Percentiles rank a stretch among this genome's conserved stretches.
These are phyloP conservation scores for Ferrisia virgata DNA, from an alignment of 2,888 invertebrate genomes.

Conservation along the genomic window DNA sequence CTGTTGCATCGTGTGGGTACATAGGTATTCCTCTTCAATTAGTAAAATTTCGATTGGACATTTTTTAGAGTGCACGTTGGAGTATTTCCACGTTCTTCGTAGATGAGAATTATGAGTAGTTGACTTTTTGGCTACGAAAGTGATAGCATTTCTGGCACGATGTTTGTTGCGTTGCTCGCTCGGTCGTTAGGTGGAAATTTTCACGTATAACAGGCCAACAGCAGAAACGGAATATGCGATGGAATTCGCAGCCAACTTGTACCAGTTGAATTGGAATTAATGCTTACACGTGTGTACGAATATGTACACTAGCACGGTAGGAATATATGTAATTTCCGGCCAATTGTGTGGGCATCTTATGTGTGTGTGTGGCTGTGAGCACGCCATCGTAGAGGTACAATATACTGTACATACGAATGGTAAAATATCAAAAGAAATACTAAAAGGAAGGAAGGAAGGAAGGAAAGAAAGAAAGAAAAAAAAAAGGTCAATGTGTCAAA, in stretches of 20 bases:
- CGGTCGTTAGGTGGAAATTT: too few species aligned
- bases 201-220: neutral
- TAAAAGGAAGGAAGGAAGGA: neutral
- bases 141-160: constrained; percentile 10
- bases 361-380: neutral
- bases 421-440: too few species aligned
- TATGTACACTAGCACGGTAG: too few species aligned
- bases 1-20: too few species aligned
- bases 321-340: neutral
- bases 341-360: constrained; percentile 5
- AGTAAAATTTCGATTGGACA: neutral
- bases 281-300: neutral
- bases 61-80: neutral
- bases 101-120: neutral
- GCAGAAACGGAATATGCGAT: neutral
- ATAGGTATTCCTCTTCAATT: too few species aligned
- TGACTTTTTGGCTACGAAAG: neutral
- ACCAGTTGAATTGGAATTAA: neutral
- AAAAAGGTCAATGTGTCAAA: constrained; percentile 37
- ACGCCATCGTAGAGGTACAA: neutral
- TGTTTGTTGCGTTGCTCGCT: neutral
- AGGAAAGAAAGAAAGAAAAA: neutral
- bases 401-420: neutral
- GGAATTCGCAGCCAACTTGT: neutral
- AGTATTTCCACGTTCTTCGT: neutral